Evolutionary conservation across 2,888 invertebrate genomes (phyloP), one percentile per base, ranked within the genome.

Genomic region (Nemapogon koenigi): DNA sequence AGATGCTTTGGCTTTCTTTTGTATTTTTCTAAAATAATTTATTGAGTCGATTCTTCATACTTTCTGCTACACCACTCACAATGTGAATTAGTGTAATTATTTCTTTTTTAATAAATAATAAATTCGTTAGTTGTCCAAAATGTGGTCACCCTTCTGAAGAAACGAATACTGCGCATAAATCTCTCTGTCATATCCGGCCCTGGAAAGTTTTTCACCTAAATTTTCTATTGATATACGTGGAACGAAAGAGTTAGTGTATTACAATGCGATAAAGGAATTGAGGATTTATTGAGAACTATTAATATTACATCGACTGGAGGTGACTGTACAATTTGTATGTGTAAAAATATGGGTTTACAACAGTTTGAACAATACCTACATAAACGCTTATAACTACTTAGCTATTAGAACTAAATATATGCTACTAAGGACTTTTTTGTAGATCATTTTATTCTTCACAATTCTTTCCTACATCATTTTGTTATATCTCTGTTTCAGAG

Each of bases 201-300:
- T 28, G 33, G 33, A 39, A 39, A 39, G 39, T 39, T 38, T 39
- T 33, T 26, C 39, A 17, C 27, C 39, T 39, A 39, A 39, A 39
- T 39, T 39, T 33, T 18, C 32, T 32, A 39, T 33, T 39, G 39
- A 39, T 39, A 33, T 33, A 39, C 39, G 17, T 13, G 33, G n/a
- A 7, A 33, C 19, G 13, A 31, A 33, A 19, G 33, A 33, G 18
- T 33, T 33, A 6, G 31, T 16, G 3, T 31, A 31, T 31, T 31
- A 31, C 31, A 31, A 31, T 31, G 15, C 6, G 31, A 31, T 31
- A 31, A 2, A 14, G 16, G 2, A 30, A 30, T 13, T 30, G 8
- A 7, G 4, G 8, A 30, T 30, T 11, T 30, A 11, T 6, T 13
- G 3, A 7, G 7, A 14, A n/a, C 29, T 13, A 14, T 29, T 29